Percentiles rank a stretch among this genome's conserved stretches.
Conservation (phyloP, 1,140 invertebrate genomes). For the Caenorhabditis tropicalis region DNA sequence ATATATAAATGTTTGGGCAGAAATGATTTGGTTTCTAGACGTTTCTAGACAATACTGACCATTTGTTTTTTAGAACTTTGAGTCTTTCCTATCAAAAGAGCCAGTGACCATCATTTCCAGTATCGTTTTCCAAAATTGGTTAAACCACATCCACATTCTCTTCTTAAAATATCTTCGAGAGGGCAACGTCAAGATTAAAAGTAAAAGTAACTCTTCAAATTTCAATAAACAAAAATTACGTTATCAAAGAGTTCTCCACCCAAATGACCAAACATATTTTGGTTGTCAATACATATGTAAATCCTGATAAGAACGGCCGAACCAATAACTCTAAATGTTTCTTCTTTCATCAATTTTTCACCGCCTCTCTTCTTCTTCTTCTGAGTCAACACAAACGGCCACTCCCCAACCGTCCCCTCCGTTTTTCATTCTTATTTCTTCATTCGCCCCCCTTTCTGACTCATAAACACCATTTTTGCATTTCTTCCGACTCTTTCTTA, state of each 20-base stretch:
- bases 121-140: too few relatives aligned
- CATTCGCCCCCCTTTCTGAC: neutral
- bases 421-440: slow-evolving; percentile 17
- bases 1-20: neutral
- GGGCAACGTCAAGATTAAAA: too few relatives aligned
- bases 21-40: too few relatives aligned
- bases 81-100: too few relatives aligned
- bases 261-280: slow-evolving; percentile 18
- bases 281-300: neutral
- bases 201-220: neutral
- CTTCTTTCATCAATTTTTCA: slow-evolving; percentile 20
- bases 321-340: neutral
- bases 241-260: neutral
- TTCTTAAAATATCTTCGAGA: too few relatives aligned
- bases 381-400: slow-evolving; percentile 31
- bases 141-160: too few relatives aligned
- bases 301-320: slow-evolving; percentile 13
- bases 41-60: too few relatives aligned
- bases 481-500: neutral
- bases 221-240: neutral
- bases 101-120: too few relatives aligned
- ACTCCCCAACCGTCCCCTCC: neutral
- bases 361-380: neutral
- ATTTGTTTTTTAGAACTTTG: too few relatives aligned
- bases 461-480: neutral